Evolutionary conservation across 2,797 vertebrate genomes (phyloP).

Genomic region (Nothura maculosa): DNA sequence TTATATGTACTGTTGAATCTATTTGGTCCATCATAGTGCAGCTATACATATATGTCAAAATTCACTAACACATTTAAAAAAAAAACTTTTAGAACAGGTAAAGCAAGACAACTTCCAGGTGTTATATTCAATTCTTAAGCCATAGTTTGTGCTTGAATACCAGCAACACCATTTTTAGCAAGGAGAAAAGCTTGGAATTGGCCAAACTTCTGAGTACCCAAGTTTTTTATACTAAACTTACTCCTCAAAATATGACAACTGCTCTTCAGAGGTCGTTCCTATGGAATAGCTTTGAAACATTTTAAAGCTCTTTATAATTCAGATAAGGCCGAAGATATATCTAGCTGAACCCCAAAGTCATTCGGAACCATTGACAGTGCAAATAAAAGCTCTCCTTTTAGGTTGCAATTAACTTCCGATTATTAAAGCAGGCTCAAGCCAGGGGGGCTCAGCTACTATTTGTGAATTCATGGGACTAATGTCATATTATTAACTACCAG

Average conservation of each 20-base stretch:
- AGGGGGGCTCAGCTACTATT: neutral
- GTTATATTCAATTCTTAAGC: neutral
- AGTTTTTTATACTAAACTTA: neutral
- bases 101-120: neutral
- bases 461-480: neutral
- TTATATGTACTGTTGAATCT: neutral
- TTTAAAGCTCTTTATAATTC: neutral
- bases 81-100: neutral
- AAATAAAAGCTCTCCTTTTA: neutral
- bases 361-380: neutral
- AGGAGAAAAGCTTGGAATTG: neutral
- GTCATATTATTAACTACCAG: neutral
- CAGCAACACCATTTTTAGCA: neutral
- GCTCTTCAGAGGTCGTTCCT: neutral
- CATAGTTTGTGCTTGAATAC: neutral
- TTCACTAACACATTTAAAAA: neutral
- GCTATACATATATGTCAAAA: neutral
- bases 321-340: neutral
- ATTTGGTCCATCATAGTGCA: neutral
- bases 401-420: neutral
- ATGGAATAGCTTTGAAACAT: neutral
- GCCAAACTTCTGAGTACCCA: neutral
- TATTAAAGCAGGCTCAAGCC: neutral
- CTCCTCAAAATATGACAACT: neutral
- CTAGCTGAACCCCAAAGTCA: neutral